These are phyloP conservation scores for Spatulosminthurus flaviceps DNA, from an alignment of 2,888 invertebrate genomes.

Conservation along the genomic window DNA sequence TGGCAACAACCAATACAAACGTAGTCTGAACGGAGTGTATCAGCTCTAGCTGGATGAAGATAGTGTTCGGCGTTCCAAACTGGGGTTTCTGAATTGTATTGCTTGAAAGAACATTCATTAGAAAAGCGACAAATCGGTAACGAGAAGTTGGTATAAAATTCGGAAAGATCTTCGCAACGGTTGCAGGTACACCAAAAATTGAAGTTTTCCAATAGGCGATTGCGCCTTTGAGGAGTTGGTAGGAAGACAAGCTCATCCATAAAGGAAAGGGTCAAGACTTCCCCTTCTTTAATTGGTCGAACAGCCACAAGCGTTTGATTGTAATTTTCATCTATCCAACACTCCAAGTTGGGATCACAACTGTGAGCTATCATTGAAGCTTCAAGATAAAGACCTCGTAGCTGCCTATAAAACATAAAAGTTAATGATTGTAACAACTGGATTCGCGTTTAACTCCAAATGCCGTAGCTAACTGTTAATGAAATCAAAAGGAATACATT, in stretches of 20 bases:
- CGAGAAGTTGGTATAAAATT: constrained; percentile 8
- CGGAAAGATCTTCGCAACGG: not conserved
- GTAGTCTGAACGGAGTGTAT: not conserved
- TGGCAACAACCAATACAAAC: not conserved
- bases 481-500: not conserved
- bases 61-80: not conserved
- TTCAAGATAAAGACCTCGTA: not conserved
- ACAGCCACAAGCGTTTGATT: not conserved
- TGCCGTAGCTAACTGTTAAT: not conserved
- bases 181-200: not conserved
- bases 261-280: not conserved
- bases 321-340: not conserved
- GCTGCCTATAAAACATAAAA: not conserved
- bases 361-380: not conserved
- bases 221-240: not conserved
- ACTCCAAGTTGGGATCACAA: not conserved
- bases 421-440: no score
- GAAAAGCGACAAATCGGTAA: not conserved
- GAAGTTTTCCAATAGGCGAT: not conserved
- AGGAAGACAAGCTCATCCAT: not conserved
- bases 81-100: not conserved
- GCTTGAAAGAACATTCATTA: no score
- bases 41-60: not conserved
- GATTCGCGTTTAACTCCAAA: no score
- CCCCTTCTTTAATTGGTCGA: not conserved